Evolutionary conservation across 2,888 invertebrate species (phyloP), one percentile per base, ranked within the genome.

Genomic region (Caenorhabditis sp.): DNA sequence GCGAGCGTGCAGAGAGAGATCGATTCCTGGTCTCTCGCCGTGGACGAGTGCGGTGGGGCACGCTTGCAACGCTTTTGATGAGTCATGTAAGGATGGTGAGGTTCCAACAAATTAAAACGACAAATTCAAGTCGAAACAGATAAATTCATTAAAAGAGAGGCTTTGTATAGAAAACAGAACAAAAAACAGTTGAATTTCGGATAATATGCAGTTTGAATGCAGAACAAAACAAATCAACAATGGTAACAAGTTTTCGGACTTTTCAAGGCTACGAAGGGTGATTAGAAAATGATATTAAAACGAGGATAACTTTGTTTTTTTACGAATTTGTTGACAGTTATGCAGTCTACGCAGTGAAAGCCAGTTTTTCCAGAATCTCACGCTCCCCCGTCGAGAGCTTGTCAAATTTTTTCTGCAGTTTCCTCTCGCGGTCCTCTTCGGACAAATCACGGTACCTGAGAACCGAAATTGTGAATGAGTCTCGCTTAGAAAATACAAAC

Each of bases 41-140:
- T 32, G 30, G 46, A 8, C 17, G 48, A 13, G 45, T 37, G 43
- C 72, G 46, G 27, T 65, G 26, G 58, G 13, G 62, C 71, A 56
- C 58, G 58, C 20, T 58, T 74, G 41, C 39, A 8, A 0, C 3
- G 2, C n/a, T 1, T 2, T 6, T 17, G 6, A 15, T 15, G 17
- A 15, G 9, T 39, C 37, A 11, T 11, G n/a, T n/a, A 5, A 11
- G 41, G 41, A 3, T 39, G 53, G 61, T n/a, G n/a, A n/a, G n/a
- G n/a, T n/a, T n/a, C n/a, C n/a, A n/a, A n/a, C 30, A 26, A 71
- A 48, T 37, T 46, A 17, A n/a, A n/a, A n/a, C n/a, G n/a, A n/a
- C n/a, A n/a, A n/a, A n/a, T 95, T 83, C 94, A 95, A 90, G 95
- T 95, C 53, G 95, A 87, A 92, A 94, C 81, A 93, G 95, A 95